phyloP scores from a whole-genome alignment of 2,888 invertebrate species.

The Oxyscelio sp. region DNA sequence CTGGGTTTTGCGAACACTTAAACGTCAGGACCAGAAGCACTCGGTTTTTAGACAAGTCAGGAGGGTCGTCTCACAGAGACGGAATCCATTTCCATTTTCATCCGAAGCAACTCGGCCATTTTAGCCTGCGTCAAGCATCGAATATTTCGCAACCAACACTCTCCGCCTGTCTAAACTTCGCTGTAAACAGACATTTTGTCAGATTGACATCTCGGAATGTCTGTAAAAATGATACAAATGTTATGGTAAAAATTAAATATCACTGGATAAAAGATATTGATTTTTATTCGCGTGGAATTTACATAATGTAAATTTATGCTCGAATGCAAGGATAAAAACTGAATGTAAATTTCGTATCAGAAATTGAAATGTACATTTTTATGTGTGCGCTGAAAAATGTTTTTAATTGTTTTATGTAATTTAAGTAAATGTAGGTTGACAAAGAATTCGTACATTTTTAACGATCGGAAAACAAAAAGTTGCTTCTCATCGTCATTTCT shows the following conservation, averaged over 20 bases:
- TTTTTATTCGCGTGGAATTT: constrained; percentile 24
- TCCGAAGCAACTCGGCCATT: constrained; percentile 70
- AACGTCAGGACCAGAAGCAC: constrained; percentile 67
- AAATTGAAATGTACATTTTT: constrained; percentile 19
- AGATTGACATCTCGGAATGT: constrained; percentile 34
- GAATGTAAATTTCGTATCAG: constrained; percentile 23
- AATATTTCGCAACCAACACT: constrained; percentile 64
- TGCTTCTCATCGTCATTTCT: background rate
- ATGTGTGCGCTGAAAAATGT: background rate
- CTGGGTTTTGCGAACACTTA: constrained; percentile 60
- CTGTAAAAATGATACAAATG: constrained; percentile 35
- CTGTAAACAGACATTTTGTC: constrained; percentile 67
- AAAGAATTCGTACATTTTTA: too few relatives aligned
- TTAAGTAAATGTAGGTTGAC: background rate
- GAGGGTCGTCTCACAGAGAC: constrained; percentile 64
- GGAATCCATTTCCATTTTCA: constrained; percentile 72
- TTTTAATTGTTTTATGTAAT: background rate
- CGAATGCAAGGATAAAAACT: background rate
- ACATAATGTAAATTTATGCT: constrained; percentile 41
- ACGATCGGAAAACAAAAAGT: too few relatives aligned
- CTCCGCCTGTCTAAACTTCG: constrained; percentile 67
- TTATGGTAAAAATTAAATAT: constrained; percentile 14
- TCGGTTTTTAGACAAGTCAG: constrained; percentile 62
- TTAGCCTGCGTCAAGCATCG: constrained; percentile 65
- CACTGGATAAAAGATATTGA: constrained; percentile 20